Evolutionary conservation across 2,888 invertebrate genomes (phyloP), one percentile per base, ranked within the genome.

Genomic region (Lasioglossum villosulum): DNA sequence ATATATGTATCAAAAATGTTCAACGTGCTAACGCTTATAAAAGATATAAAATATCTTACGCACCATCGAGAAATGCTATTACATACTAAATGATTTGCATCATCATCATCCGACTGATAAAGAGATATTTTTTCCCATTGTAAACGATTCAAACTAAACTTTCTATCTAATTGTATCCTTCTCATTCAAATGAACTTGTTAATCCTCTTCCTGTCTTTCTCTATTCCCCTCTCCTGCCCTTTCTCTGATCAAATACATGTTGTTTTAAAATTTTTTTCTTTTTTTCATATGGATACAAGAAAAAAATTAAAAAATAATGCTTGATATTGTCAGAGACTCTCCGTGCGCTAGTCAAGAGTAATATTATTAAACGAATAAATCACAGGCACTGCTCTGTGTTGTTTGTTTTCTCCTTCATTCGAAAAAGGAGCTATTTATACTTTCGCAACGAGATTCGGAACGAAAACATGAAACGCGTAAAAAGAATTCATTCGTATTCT

Each of bases 1-100:
- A 88, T 84, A 86, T 80, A 86, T 77, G 81, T 86, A 85, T 86
- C 86, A 86, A 86, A 81, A 86, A 76, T 76, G 75, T 87, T 82
- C 66, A 87, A 87, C 78, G 74, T 74, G 74, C 79, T 78, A 78
- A 84, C 75, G 66, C 78, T 84, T 88, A 80, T 88, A 88, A 88
- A 86, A 86, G 71, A 86, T 84, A 86, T 80, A 80, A 86, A 84
- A 82, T 86, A 82, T 80, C 56, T 86, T 84, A 66, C 70, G 78
- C 81, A 77, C 71, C 72, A 34, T 78, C 73, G 27, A 63, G 39
- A 79, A 86, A 83, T 86, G 79, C 82, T 71, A 80, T 80, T 73
- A 76, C 78, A 81, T 68, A 73, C 63, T 66, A 73, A 52, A 80
- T 48, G 68, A 80, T 78, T 27, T 42, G 45, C n/a, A 73, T 52